Percentiles rank a stretch among this genome's conserved stretches.
Evolutionary conservation across 2,888 invertebrate genomes (phyloP).

Genomic region (Scaptomyza polygonia): DNA sequence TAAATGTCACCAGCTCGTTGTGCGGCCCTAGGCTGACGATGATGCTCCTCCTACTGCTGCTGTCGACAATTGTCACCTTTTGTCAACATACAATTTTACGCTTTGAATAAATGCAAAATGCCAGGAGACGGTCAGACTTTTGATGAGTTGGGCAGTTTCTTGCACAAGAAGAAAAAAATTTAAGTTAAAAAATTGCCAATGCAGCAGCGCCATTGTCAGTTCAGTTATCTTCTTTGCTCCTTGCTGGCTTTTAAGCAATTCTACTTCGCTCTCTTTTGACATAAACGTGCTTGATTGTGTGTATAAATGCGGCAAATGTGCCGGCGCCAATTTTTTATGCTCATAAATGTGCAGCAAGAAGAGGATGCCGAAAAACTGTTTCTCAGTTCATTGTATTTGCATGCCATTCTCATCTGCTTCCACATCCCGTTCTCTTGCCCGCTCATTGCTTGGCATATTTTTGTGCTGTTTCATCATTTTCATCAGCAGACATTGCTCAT

Average conservation of each 20-base stretch:
- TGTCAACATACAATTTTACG: conserved; percentile 76
- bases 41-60: conserved; percentile 8
- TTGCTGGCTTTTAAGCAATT: conserved; percentile 62
- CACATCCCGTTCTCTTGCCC: not conserved
- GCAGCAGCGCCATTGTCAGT: conserved; percentile 55
- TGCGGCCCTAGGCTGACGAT: conserved; percentile 5
- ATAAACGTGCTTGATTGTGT: conserved; percentile 63
- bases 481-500: conserved; percentile 75
- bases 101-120: conserved; percentile 63
- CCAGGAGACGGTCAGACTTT: conserved; percentile 54
- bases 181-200: conserved; percentile 29
- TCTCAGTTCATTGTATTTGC: conserved; percentile 75
- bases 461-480: conserved; percentile 81
- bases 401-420: conserved; percentile 22
- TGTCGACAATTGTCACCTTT: conserved; percentile 75
- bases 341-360: conserved; percentile 66
- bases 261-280: conserved; percentile 18
- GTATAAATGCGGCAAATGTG: conserved; percentile 75
- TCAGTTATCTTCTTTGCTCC: conserved; percentile 54
- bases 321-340: conserved; percentile 73
- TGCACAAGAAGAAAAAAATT: conserved; percentile 9
- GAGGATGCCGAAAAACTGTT: conserved; percentile 14
- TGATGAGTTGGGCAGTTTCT: conserved; percentile 69
- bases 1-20: conserved; percentile 19
- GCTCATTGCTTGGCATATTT: conserved; percentile 60